Percentiles rank a stretch among this genome's conserved stretches.
Conservation (phyloP, 2,888 invertebrate genomes). For the Microctonus aethiopoides region DNA sequence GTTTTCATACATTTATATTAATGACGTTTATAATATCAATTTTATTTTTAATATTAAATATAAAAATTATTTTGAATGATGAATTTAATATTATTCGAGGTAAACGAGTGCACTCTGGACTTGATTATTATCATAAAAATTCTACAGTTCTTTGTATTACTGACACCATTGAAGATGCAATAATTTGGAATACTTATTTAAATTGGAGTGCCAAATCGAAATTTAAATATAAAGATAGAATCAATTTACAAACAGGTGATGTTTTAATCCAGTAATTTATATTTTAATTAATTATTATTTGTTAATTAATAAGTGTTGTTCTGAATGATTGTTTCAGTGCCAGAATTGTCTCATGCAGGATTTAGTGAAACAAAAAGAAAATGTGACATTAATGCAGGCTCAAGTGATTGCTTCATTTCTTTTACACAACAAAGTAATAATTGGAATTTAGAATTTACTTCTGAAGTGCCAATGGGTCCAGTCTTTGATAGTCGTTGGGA, state of each 20-base stretch:
- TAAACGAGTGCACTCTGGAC: neutral
- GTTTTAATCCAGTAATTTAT: neutral
- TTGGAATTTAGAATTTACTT: slow-evolving; percentile 45
- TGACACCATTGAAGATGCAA: slow-evolving; percentile 14
- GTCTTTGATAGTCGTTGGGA: slow-evolving; percentile 56
- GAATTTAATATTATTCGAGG: slow-evolving; percentile 2
- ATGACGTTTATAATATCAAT: neutral
- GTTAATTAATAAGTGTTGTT: neutral
- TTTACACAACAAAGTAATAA: neutral
- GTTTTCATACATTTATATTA: neutral
- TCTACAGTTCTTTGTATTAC: slow-evolving; percentile 12
- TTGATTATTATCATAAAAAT: neutral
- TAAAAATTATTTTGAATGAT: neutral
- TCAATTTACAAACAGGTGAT: neutral
- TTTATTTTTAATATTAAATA: slow-evolving; percentile 3
- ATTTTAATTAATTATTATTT: neutral
- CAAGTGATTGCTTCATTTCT: neutral
- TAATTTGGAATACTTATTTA: slow-evolving; percentile 18
- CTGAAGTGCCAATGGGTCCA: slow-evolving; percentile 43
- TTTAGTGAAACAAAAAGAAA: neutral
- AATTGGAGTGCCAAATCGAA: neutral
- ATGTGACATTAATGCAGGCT: neutral
- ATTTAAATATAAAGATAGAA: neutral
- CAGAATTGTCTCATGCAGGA: neutral
- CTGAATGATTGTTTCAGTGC: neutral